Conservation (phyloP, 2,797 vertebrate genomes). For the Glossophaga mutica region DNA sequence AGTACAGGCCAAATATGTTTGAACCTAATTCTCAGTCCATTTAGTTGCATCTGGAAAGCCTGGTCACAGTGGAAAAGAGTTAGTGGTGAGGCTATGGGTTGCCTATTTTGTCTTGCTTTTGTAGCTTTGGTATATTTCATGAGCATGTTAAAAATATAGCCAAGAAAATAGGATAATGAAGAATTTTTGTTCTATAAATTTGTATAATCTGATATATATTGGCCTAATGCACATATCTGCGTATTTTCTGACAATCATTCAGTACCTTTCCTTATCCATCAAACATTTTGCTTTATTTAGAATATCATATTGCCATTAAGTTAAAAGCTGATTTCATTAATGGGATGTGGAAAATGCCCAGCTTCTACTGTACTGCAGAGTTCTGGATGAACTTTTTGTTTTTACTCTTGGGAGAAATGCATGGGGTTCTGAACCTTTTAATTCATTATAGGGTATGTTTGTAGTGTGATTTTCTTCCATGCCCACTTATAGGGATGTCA, state of each 20-base stretch:
- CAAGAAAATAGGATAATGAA: neutral
- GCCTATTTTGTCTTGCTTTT: slow-evolving; percentile 20
- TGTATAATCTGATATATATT: neutral
- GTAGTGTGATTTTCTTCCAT: neutral
- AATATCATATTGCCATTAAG: neutral
- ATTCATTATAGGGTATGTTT: neutral
- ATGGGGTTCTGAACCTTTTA: neutral
- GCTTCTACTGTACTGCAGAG: neutral
- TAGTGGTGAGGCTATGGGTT: slow-evolving; percentile 3
- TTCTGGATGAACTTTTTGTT: neutral
- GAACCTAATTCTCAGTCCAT: neutral
- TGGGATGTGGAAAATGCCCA: neutral
- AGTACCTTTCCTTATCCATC: neutral
- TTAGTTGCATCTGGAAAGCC: neutral
- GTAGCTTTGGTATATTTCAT: slow-evolving; percentile 5
- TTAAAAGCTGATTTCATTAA: neutral
- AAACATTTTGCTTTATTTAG: neutral
- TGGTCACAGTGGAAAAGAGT: neutral
- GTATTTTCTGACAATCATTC: neutral
- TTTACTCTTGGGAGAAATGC: neutral
- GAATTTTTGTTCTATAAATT: neutral
- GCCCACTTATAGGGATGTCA: neutral
- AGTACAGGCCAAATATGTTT: neutral
- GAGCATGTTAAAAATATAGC: neutral
- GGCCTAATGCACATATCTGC: neutral